Evolutionary conservation across 2,113 vertebrate genomes (phyloP).

Genomic region (Prietella phreatophila): DNA sequence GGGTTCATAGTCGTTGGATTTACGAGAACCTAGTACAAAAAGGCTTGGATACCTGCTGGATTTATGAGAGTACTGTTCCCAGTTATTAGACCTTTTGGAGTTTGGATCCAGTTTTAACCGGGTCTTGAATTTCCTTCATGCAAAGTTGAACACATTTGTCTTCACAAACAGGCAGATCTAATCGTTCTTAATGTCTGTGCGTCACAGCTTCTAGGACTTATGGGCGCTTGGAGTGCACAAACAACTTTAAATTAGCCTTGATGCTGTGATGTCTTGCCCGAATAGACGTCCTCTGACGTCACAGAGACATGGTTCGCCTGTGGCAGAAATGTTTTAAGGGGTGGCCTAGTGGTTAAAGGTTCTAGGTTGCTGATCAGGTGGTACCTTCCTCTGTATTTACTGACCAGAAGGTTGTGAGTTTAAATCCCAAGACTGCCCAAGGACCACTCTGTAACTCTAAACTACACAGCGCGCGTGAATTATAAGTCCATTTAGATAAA

Average conservation of each 20-base stretch:
- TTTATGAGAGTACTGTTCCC: slow-evolving; percentile 13
- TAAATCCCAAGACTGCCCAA: not conserved
- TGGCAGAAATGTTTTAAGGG: not conserved
- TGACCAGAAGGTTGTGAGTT: not conserved
- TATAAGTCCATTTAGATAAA: not conserved
- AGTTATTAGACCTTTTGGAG: not conserved
- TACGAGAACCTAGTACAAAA: not conserved
- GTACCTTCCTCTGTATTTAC: not conserved
- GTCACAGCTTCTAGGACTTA: not conserved
- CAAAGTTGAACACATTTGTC: not conserved
- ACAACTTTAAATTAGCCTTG: not conserved
- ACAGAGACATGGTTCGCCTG: not conserved
- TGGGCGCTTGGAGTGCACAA: not conserved
- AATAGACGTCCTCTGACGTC: not conserved
- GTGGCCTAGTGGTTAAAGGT: not conserved
- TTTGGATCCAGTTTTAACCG: not conserved
- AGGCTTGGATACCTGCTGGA: slow-evolving; percentile 19
- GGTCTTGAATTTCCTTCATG: not conserved
- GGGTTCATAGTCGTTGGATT: slow-evolving; percentile 19
- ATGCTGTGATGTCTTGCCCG: not conserved
- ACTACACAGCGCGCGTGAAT: not conserved
- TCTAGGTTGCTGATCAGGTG: not conserved
- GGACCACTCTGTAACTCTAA: not conserved
- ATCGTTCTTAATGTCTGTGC: not conserved
- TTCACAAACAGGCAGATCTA: not conserved